A percentile compares a stretch with the other conserved stretches of the same genome.
Conservation (phyloP, 2,797 vertebrate species). For the Rhynchonycteris naso region DNA sequence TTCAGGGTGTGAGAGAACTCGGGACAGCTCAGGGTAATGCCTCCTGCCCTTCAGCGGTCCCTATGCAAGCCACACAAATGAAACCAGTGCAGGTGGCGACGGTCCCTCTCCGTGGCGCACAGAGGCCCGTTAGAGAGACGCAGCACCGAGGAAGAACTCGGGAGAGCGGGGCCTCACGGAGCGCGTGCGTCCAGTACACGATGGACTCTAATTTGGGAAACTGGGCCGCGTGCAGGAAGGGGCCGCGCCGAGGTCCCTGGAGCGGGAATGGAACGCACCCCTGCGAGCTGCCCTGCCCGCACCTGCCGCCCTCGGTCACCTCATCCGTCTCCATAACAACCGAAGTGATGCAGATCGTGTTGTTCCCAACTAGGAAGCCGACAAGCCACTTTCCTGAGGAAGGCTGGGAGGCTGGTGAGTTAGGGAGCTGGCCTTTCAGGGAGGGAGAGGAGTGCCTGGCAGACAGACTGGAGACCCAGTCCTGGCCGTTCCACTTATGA, state of each 20-base stretch:
- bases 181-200: background rate
- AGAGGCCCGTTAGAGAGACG: background rate
- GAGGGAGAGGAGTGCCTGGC: fast-evolving
- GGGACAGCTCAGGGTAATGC: background rate
- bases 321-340: background rate
- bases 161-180: background rate
- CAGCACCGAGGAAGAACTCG: background rate
- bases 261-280: too few species aligned
- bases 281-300: background rate
- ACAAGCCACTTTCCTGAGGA: background rate
- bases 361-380: background rate
- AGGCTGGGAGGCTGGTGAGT: background rate
- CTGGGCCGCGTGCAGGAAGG: background rate
- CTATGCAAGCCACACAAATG: too few species aligned
- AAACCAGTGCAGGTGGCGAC: background rate
- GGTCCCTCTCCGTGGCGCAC: background rate
- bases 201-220: background rate
- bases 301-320: background rate
- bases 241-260: too few species aligned
- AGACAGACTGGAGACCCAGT: background rate
- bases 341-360: fast-evolving
- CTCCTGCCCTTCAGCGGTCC: background rate
- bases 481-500: background rate
- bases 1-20: background rate
- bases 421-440: too few species aligned